Evolutionary conservation across 2,888 invertebrate genomes (phyloP).

Genomic region (Aporophyla lueneburgensis): DNA sequence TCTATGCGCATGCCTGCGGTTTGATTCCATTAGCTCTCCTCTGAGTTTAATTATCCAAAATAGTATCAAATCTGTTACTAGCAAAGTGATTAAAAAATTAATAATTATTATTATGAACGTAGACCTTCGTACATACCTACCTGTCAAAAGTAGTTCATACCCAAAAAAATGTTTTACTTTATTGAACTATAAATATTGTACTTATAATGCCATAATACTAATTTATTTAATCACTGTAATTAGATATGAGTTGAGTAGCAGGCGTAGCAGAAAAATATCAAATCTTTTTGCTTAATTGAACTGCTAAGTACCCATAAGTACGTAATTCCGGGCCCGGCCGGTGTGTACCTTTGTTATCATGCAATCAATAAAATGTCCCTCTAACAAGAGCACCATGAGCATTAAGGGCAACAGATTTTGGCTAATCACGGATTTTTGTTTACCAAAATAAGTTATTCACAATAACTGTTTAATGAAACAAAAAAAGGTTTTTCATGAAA

Average conservation of each 20-base stretch:
- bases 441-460: neutral
- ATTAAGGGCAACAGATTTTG: constrained; percentile 5
- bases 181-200: neutral
- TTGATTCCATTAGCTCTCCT: neutral
- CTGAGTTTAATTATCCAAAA: neutral
- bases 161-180: neutral
- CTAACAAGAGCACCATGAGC: neutral
- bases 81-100: neutral
- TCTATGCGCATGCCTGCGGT: neutral
- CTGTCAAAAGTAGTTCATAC: neutral
- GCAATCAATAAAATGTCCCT: constrained; percentile 45
- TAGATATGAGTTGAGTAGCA: neutral
- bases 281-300: constrained; percentile 42
- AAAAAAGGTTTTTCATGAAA: neutral
- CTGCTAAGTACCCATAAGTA: constrained; percentile 7
- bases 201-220: neutral
- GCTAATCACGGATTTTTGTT: constrained; percentile 2
- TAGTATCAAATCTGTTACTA: neutral
- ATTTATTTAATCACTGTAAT: constrained; percentile 21
- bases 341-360: constrained; percentile 31
- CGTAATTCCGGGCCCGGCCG: constrained; percentile 8
- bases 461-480: neutral
- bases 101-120: neutral
- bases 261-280: neutral
- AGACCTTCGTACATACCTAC: neutral